Conservation (phyloP, 2,888 invertebrate genomes). For the Polyommatus iphigenia region DNA sequence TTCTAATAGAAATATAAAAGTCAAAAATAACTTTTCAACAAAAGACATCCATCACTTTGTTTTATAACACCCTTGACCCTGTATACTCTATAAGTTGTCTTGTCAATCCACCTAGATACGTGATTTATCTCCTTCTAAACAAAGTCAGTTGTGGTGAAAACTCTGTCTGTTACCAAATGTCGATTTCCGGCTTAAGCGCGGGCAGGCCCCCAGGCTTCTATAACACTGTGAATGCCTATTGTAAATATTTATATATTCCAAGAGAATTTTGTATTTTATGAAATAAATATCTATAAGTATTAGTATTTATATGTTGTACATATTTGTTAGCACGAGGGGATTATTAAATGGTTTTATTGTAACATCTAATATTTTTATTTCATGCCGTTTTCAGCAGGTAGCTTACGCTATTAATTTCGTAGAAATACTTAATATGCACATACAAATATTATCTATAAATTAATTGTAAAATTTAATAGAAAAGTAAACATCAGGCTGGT, state of each 20-base stretch:
- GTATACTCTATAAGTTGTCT: no score
- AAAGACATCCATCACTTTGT: no score
- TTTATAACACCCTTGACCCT: no score
- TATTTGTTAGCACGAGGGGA: neutral
- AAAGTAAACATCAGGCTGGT: neutral
- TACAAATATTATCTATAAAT: neutral
- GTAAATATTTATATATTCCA: neutral
- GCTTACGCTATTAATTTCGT: neutral
- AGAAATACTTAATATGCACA: neutral
- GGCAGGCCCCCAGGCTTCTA: no score
- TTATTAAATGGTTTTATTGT: neutral
- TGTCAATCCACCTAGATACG: no score
- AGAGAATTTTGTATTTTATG: neutral
- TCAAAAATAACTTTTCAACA: no score
- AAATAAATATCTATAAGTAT: neutral
- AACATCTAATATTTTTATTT: neutral
- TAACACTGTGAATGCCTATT: neutral
- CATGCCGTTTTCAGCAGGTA: neutral
- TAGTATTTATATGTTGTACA: constrained; percentile 10
- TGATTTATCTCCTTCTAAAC: no score
- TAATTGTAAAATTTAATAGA: neutral
- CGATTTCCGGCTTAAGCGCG: no score
- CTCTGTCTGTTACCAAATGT: no score
- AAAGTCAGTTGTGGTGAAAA: no score
- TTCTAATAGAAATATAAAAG: no score